Evolutionary conservation across 2,888 invertebrate species (phyloP).

Genomic region (Napeogenes inachia): DNA sequence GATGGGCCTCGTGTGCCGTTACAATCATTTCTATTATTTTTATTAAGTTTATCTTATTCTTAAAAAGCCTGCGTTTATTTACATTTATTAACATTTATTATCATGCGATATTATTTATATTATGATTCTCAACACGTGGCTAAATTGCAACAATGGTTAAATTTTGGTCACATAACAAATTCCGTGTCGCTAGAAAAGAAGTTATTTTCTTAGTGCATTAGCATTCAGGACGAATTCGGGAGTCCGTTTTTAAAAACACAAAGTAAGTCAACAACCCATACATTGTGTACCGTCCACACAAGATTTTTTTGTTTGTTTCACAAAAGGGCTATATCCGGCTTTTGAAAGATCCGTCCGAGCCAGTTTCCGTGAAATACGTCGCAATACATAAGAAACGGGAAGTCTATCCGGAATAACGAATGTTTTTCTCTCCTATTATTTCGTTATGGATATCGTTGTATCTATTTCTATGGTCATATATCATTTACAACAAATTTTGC

Average conservation of each 20-base stretch:
- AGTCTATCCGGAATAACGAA: constrained; percentile 72
- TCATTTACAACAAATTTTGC: not conserved
- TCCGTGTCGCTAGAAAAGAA: constrained; percentile 40
- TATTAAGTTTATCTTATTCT: constrained; percentile 3
- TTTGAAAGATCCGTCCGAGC: constrained; percentile 53
- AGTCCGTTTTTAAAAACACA: constrained; percentile 50
- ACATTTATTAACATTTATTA: not conserved
- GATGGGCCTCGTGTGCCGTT: constrained; percentile 20
- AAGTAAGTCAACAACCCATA: constrained; percentile 64
- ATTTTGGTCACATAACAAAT: constrained; percentile 40
- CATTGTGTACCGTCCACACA: constrained; percentile 43
- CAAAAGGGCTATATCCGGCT: constrained; percentile 72
- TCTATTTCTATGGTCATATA: constrained; percentile 12
- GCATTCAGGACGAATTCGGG: constrained; percentile 43
- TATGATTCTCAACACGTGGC: constrained; percentile 9
- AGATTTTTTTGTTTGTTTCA: constrained; percentile 58
- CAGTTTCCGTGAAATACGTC: constrained; percentile 71
- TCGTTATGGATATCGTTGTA: constrained; percentile 44
- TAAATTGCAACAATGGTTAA: constrained; percentile 19
- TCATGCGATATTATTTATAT: not conserved
- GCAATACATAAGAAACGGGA: constrained; percentile 71
- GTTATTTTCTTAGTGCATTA: constrained; percentile 51
- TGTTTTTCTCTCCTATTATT: constrained; percentile 51
- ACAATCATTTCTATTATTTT: constrained; percentile 15
- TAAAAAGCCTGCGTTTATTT: not conserved